Conservation (phyloP, 2,888 invertebrate species). For the Girardia tigrina region DNA sequence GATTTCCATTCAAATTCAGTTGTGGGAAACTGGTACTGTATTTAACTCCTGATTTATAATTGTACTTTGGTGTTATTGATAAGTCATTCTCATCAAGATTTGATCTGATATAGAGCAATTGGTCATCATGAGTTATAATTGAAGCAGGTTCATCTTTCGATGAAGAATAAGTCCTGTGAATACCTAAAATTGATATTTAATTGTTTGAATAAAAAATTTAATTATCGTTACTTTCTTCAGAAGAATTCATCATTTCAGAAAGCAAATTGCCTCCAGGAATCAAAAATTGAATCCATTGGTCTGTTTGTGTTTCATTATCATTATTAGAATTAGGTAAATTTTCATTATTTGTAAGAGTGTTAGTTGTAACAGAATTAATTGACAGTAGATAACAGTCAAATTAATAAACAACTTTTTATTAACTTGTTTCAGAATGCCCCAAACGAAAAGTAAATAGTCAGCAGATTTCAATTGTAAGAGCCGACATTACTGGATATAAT, state of each 20-base stretch:
- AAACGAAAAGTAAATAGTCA: no score
- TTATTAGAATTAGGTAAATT: slow-evolving; percentile 45
- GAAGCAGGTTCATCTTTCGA: neutral
- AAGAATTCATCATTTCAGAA: neutral
- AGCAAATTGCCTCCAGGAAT: slow-evolving; percentile 28
- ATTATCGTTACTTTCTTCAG: neutral
- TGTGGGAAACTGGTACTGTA: neutral
- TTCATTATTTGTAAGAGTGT: slow-evolving; percentile 21
- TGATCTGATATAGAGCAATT: neutral
- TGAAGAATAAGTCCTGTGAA: no score
- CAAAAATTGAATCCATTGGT: slow-evolving; percentile 72
- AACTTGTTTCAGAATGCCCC: no score
- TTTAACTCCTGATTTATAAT: neutral
- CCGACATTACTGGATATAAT: no score
- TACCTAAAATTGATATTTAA: no score
- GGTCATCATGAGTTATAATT: neutral
- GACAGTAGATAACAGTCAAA: slow-evolving; percentile 76
- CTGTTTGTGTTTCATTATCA: slow-evolving; percentile 51
- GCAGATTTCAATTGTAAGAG: no score
- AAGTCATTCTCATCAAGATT: neutral
- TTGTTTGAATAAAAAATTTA: no score
- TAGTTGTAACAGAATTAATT: slow-evolving; percentile 62
- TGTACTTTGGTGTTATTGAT: neutral
- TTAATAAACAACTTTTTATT: no score
- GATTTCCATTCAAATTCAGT: neutral